Percentiles rank a stretch among this genome's conserved stretches.
Evolutionary conservation across 1,140 invertebrate species (phyloP).

Genomic region (Polypedilum vanderplanki): DNA sequence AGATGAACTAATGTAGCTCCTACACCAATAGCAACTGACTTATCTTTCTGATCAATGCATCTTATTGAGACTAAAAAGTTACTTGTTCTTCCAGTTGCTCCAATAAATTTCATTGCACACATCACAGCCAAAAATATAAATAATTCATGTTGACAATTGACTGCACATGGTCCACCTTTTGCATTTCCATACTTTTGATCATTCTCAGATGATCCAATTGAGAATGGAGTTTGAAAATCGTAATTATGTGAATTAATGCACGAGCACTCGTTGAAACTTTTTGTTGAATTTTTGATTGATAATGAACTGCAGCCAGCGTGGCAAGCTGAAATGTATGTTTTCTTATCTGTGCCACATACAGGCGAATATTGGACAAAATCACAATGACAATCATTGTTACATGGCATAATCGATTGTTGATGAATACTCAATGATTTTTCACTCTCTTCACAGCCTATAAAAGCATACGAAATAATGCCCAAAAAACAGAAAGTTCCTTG

Average conservation of each 20-base stretch:
- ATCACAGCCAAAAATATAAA: constrained; percentile 53
- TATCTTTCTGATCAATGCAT: constrained; percentile 58
- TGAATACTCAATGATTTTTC: constrained; percentile 5
- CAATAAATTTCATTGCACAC: constrained; percentile 53
- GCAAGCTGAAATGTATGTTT: constrained; percentile 56
- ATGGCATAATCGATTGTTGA: constrained; percentile 41
- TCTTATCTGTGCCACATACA: constrained; percentile 49
- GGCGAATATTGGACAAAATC: constrained; percentile 56
- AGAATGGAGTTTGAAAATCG: constrained; percentile 6
- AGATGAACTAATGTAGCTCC: constrained; percentile 53
- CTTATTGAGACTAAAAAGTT: constrained; percentile 56
- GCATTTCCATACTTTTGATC: constrained; percentile 37
- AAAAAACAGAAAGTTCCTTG: constrained; percentile 50
- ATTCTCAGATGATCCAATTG: constrained; percentile 31
- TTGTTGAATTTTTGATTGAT: constrained; percentile 33
- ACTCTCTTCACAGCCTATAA: constrained; percentile 51
- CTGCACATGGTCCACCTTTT: constrained; percentile 49
- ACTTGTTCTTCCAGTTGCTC: constrained; percentile 53
- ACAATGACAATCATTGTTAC: constrained; percentile 52
- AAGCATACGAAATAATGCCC: constrained; percentile 55
- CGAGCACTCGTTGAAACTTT: constrained; percentile 51
- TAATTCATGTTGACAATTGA: constrained; percentile 53
- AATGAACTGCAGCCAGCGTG: constrained; percentile 51
- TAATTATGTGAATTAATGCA: constrained; percentile 43
- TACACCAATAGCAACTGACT: constrained; percentile 56